These are phyloP conservation scores for Sternarchorhynchus goeldii DNA, from an alignment of 2,797 vertebrate genomes.

Conservation along the genomic window DNA sequence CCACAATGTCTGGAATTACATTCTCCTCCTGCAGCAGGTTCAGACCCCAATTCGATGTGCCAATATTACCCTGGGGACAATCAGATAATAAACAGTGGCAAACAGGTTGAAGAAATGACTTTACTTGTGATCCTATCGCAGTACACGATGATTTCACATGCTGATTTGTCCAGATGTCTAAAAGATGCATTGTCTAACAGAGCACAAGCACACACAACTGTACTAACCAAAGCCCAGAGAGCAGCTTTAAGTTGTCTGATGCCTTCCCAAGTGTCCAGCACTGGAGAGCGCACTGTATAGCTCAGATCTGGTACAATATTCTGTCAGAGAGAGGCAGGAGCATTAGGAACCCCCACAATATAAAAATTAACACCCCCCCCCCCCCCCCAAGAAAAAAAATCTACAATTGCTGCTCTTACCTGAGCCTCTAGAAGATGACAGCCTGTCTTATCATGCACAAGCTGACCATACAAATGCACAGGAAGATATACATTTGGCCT, in stretches of 20 bases:
- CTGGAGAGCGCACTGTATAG: conserved; percentile 91
- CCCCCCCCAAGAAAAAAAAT: too few relatives aligned
- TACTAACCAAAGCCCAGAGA: conserved; percentile 94
- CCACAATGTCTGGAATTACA: conserved; percentile 92
- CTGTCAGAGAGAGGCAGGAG: conserved; percentile 64
- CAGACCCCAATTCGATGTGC: conserved; percentile 97
- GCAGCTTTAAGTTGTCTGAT: conserved; percentile 97
- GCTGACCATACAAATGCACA: conserved; percentile 95
- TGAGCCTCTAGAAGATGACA: conserved; percentile 95
- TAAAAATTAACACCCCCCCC: background rate
- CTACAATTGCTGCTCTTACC: conserved; percentile 71
- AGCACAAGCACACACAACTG: conserved; percentile 26
- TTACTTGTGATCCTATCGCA: background rate
- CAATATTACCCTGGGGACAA: conserved; percentile 89
- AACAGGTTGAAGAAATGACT: background rate
- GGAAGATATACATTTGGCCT: conserved; percentile 96
- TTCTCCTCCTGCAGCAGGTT: conserved; percentile 98
- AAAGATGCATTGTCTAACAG: background rate
- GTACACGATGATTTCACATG: background rate
- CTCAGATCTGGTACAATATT: conserved; percentile 94
- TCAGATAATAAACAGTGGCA: background rate
- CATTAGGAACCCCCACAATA: background rate
- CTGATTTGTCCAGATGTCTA: background rate
- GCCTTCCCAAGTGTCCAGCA: conserved; percentile 98
- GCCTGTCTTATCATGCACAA: conserved; percentile 98